phyloP scores from a whole-genome alignment of 2,113 vertebrate species.

The Psephotus haematonotus region DNA sequence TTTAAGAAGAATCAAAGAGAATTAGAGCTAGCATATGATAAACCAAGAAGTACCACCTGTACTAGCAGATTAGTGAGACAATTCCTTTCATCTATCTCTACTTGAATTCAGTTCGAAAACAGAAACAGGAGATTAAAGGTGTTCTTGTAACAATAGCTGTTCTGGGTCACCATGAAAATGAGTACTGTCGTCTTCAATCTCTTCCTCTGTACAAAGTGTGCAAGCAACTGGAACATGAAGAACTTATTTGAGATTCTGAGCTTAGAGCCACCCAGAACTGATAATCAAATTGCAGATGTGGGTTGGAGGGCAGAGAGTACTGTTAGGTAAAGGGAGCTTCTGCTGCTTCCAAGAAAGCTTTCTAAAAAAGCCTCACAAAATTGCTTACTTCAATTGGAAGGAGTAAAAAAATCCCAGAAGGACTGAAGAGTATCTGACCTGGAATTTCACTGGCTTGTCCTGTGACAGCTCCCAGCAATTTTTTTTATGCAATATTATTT shows the following conservation, averaged over 20 bases:
- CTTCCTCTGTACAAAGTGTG: neutral
- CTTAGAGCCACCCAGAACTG: neutral
- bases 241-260: slow-evolving; percentile 6
- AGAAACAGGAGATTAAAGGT: slow-evolving; percentile 64
- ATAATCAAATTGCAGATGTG: neutral
- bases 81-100: slow-evolving; percentile 59
- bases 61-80: slow-evolving; percentile 12
- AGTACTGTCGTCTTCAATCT: slow-evolving; percentile 51
- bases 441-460: neutral
- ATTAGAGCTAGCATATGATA: slow-evolving; percentile 10
- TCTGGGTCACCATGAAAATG: slow-evolving; percentile 51
- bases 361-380: neutral
- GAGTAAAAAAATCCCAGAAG: neutral
- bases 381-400: neutral
- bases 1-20: slow-evolving; percentile 38
- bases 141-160: slow-evolving; percentile 20
- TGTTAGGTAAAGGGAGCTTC: neutral
- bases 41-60: slow-evolving; percentile 21
- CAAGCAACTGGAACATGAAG: neutral
- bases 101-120: slow-evolving; percentile 36
- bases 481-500: neutral
- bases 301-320: neutral
- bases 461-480: neutral
- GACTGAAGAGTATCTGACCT: neutral
- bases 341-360: neutral